Evolutionary conservation across 2,113 vertebrate genomes (phyloP).

Genomic region (Hepsetus odoe): DNA sequence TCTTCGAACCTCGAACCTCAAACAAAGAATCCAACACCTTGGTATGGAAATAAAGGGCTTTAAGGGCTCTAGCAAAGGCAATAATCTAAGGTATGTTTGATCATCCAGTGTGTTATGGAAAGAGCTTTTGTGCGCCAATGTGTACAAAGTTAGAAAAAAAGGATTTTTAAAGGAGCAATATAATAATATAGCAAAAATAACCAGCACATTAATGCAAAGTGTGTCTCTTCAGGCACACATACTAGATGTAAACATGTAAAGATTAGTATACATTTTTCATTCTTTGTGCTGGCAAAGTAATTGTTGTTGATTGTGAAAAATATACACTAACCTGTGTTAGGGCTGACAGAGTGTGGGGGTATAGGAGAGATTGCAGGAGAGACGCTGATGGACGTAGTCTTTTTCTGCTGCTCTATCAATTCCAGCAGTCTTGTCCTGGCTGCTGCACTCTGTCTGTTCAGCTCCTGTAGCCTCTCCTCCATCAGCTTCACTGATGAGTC

Average conservation of each 20-base stretch:
- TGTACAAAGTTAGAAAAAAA: too few relatives aligned
- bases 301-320: neutral
- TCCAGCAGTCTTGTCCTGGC: slow-evolving; percentile 84
- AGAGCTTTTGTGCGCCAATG: too few relatives aligned
- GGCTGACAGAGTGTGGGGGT: slow-evolving; percentile 61
- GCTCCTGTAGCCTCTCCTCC: slow-evolving; percentile 86
- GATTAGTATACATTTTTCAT: too few relatives aligned
- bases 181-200: too few relatives aligned
- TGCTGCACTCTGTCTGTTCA: slow-evolving; percentile 87
- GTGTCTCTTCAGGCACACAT: neutral
- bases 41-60: too few relatives aligned
- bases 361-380: slow-evolving; percentile 72
- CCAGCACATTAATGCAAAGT: neutral
- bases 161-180: too few relatives aligned
- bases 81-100: too few relatives aligned
- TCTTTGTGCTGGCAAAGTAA: too few relatives aligned
- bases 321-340: slow-evolving; percentile 62
- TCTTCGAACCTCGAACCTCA: too few relatives aligned
- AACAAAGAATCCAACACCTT: too few relatives aligned
- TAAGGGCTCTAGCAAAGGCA: too few relatives aligned
- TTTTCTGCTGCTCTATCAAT: slow-evolving; percentile 89
- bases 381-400: slow-evolving; percentile 52
- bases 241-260: neutral
- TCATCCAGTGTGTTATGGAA: too few relatives aligned
- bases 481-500: slow-evolving; percentile 62